Base-by-base conservation (phyloP, 2,888 invertebrate genomes). In the Dioctria linearis region DNA sequence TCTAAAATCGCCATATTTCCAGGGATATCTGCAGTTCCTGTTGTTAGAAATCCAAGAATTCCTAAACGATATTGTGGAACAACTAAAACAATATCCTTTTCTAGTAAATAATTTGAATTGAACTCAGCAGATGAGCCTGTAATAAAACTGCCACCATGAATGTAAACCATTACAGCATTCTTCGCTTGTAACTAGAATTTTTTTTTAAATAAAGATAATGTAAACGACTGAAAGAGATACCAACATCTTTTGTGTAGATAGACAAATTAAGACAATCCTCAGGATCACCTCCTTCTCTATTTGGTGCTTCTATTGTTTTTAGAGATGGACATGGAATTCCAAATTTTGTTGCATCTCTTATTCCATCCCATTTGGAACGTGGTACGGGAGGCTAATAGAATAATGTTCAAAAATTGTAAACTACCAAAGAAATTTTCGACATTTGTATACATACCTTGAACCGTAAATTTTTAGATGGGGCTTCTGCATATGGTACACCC, bases 1-100 rank as follows among this genome's bases (percentile, higher is more conserved):
- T 92, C 92, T 40, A 89, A 85, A 51, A 91, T 85, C 0, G 91
- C 91, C 80, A 89, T 90, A 85, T 92, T 92, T 9, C 92, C 92
- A 0, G 91, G 90, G 78, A 90, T 87, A n/a, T 87, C 87, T 4
- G 88, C 86, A 8, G 89, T 89, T 79, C 88, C 87, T 3, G 91
- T 89, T 2, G 90, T 88, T 46, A 91, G 80, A 86, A 91, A 91
- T 39, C 91, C 91, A 5, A 91, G 85, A 3, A 90, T 90, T 25
- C 91, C 91, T 2, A 91, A 85, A 4, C 91, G 86, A 85, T 90
- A 91, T 82, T 91, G 90, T 4, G 89, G 86, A 11, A 90, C 90
- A 2, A 91, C 90, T 5, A 91, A 84, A 1, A 91, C 87, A 9
- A 91, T 86, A 82, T 91, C 90, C 46, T 88, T 85, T 83, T 91